Percentiles rank a stretch among this genome's conserved stretches.
These are phyloP conservation scores for Saturnia pavonia DNA, from an alignment of 2,888 invertebrate species.

Conservation along the genomic window DNA sequence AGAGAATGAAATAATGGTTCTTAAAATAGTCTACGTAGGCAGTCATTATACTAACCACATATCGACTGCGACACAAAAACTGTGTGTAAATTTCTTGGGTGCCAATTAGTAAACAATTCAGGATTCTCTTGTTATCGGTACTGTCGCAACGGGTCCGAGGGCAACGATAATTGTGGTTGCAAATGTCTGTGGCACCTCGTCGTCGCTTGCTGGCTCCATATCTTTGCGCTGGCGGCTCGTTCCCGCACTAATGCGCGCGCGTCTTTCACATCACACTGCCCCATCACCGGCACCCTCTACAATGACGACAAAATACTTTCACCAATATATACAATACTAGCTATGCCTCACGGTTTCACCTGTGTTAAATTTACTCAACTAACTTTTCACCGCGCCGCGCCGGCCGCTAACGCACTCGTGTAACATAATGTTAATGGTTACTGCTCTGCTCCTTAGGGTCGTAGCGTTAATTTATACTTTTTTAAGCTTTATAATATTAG, in stretches of 20 bases:
- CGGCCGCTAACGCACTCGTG: too few relatives aligned
- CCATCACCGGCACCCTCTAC: slow-evolving; percentile 42
- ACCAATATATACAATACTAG: background rate
- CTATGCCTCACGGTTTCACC: too few relatives aligned
- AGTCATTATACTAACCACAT: background rate
- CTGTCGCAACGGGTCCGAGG: slow-evolving; percentile 46
- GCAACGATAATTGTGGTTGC: slow-evolving; percentile 59
- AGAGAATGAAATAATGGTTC: background rate
- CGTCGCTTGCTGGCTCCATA: slow-evolving; percentile 35
- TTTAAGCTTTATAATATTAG: too few relatives aligned
- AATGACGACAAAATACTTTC: slow-evolving; percentile 30
- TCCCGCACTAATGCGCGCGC: slow-evolving; percentile 52
- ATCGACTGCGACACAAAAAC: background rate
- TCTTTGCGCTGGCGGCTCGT: slow-evolving; percentile 55
- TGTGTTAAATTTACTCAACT: too few relatives aligned
- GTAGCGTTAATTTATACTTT: too few relatives aligned
- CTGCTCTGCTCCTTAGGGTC: too few relatives aligned
- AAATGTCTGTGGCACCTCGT: slow-evolving; percentile 41
- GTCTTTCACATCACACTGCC: slow-evolving; percentile 39
- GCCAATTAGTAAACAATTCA: slow-evolving; percentile 27
- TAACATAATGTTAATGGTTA: too few relatives aligned
- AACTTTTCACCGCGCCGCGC: too few relatives aligned
- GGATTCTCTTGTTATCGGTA: slow-evolving; percentile 28
- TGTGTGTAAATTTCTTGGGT: slow-evolving; percentile 15
- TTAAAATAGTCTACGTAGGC: background rate